phyloP scores from a whole-genome alignment of 2,888 invertebrate species.

The Cordilura impudica region DNA sequence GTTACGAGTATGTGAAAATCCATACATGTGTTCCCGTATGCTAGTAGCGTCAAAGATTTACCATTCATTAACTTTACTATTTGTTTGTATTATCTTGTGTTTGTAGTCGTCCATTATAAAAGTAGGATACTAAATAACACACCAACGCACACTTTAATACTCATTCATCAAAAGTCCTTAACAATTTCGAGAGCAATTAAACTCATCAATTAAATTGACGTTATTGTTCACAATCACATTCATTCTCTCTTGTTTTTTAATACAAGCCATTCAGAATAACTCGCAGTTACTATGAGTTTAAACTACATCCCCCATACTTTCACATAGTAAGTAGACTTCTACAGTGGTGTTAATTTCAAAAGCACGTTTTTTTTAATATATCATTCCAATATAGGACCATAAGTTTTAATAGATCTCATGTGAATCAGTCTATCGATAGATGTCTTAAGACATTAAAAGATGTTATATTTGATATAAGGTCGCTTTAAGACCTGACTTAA shows the following conservation, averaged over 20 bases:
- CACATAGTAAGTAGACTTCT: too few species aligned
- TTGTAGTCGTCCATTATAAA: neutral
- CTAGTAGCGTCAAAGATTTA: constrained; percentile 41
- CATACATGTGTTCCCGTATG: neutral
- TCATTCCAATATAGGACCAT: too few species aligned
- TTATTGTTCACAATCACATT: constrained; percentile 22
- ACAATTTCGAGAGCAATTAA: constrained; percentile 59
- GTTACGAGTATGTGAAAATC: neutral
- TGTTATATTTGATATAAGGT: too few species aligned
- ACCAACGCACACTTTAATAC: constrained; percentile 20
- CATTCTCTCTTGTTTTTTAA: neutral
- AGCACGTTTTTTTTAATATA: too few species aligned
- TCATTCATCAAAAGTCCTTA: constrained; percentile 60
- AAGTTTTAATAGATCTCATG: too few species aligned
- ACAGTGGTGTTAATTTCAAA: neutral
- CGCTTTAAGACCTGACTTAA: too few species aligned
- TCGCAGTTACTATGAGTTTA: neutral
- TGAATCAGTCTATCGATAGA: too few species aligned
- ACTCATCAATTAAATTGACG: constrained; percentile 60
- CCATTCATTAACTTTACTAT: constrained; percentile 10
- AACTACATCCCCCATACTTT: neutral
- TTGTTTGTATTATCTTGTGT: neutral
- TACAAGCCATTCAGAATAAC: neutral
- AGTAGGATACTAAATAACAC: constrained; percentile 26
- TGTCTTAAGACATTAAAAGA: too few species aligned